phyloP scores from a whole-genome alignment of 2,888 invertebrate species.

The Tiliacea citrago region DNA sequence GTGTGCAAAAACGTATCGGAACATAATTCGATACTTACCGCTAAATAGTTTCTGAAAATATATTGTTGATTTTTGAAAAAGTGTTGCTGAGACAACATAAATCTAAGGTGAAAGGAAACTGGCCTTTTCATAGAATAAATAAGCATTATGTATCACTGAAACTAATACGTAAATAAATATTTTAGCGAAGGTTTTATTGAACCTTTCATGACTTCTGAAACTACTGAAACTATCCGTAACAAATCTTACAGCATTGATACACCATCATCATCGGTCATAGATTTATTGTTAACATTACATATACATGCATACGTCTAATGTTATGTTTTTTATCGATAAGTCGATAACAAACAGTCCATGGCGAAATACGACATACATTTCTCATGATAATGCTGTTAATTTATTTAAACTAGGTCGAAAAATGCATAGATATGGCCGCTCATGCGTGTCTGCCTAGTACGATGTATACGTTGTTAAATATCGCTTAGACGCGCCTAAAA shows the following conservation, averaged over 20 bases:
- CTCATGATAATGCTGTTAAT: constrained; percentile 43
- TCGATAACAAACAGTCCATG: constrained; percentile 36
- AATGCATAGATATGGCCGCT: constrained; percentile 32
- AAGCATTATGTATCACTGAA: background rate
- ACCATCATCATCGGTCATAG: constrained; percentile 12
- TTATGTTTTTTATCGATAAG: constrained; percentile 22
- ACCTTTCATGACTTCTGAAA: background rate
- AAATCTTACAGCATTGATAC: constrained; percentile 7
- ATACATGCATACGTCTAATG: background rate
- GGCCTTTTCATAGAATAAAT: background rate
- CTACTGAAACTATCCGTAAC: background rate
- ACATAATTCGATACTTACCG: background rate
- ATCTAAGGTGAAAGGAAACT: background rate
- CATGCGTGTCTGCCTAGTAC: background rate
- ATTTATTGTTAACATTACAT: constrained; percentile 15
- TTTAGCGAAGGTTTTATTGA: background rate
- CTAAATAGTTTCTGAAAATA: background rate
- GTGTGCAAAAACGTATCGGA: too few species aligned
- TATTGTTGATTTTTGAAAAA: too few species aligned
- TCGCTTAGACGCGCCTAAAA: constrained; percentile 12
- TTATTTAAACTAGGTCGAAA: constrained; percentile 50
- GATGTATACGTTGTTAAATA: constrained; percentile 9
- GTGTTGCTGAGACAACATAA: too few species aligned
- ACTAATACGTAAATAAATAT: too few species aligned
- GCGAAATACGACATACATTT: constrained; percentile 52